Evolutionary conservation across 2,888 invertebrate species (phyloP).

Genomic region (Carterocephalus palaemon): DNA sequence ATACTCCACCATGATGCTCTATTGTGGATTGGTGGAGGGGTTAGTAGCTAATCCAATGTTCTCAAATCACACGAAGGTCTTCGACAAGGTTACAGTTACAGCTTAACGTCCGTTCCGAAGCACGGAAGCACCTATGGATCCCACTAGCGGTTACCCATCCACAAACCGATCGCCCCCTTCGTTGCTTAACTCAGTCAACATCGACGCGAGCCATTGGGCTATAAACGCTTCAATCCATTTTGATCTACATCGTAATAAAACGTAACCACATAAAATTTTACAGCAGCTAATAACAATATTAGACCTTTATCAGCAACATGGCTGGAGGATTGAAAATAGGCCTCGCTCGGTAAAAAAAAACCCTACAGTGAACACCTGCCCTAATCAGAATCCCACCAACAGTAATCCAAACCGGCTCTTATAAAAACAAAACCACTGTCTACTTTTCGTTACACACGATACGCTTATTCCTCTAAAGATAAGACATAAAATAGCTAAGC

Average conservation of each 20-base stretch:
- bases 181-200: too few species aligned
- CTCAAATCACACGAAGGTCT: too few species aligned
- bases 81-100: too few species aligned
- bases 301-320: slow-evolving; percentile 7
- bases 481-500: slow-evolving; percentile 8
- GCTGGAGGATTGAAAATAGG: slow-evolving; percentile 19
- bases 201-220: too few species aligned
- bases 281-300: slow-evolving; percentile 9
- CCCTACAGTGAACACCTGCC: slow-evolving; percentile 63
- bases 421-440: slow-evolving; percentile 11
- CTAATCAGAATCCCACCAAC: slow-evolving; percentile 57
- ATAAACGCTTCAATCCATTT: neutral
- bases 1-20: too few species aligned
- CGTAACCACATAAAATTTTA: slow-evolving; percentile 7
- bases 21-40: too few species aligned
- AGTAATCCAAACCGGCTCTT: slow-evolving; percentile 53
- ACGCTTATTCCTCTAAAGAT: neutral
- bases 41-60: too few species aligned
- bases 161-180: too few species aligned
- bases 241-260: neutral
- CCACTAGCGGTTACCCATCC: too few species aligned
- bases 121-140: too few species aligned
- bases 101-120: too few species aligned
- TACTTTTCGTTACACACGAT: neutral
- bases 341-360: slow-evolving; percentile 40